Evolutionary conservation across 2,888 invertebrate genomes (phyloP), one percentile per base, ranked within the genome.

Genomic region (Petrolisthes cinctipes): DNA sequence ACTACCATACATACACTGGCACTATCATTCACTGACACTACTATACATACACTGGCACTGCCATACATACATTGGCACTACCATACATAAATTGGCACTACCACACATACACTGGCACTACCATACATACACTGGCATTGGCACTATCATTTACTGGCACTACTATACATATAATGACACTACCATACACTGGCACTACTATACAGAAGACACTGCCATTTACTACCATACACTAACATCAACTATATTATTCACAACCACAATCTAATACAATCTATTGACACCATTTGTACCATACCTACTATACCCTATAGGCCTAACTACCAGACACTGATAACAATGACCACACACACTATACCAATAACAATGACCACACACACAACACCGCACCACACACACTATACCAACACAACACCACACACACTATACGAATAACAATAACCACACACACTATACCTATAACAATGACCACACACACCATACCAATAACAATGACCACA

Each of bases 101-200:
- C 51, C 66, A 79, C n/a, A 53, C 11, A 66, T 51, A n/a, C n/a
- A 68, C 82, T 56, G 20, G 51, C 82, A 68, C 68, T 20, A 79
- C 79, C 4, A 79, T 54, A 56, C 23, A 6, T 37, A 4, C 9
- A 66, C 5, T 23, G 23, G 7, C 9, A 20, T 3, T 51, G 37
- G 51, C 76, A 23, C 23, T 23, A 37, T 4, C 76, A 11, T 37
- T 1, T 2, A 37, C 2, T 37, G 0, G 0, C 37, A 37, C 37
- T 37, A 37, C 2, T 2, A 20, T 3, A 5, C 9, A 76, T 51
- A 76, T 3, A 71, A 2, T 71, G 71, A 4, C 20, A 54, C 79
- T 56, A 79, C 79, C 4, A 79, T 54, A 56, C 23, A 57, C 61
- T 14, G 66, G 37, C n/a, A 23, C n/a, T 4, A 23, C 61, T 23